phyloP scores from a whole-genome alignment of 92 coral and sea anemone genomes.

The Zoanthus solanderi region DNA sequence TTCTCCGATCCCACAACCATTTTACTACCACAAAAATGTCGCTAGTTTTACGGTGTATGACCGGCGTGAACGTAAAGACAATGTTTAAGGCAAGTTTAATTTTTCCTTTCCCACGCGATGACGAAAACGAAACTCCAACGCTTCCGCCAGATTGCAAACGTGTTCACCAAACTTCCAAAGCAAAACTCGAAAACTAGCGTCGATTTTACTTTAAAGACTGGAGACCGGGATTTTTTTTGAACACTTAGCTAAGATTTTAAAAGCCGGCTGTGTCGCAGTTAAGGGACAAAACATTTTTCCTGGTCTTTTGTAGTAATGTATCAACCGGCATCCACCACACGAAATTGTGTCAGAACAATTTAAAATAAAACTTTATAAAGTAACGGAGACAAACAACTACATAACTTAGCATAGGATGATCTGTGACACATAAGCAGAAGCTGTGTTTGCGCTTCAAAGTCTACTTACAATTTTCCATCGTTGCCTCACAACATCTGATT shows the following conservation, averaged over 20 bases:
- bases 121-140: not conserved
- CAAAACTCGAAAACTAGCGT: not conserved
- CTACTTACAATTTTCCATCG: conserved; percentile 99
- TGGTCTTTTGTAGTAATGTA: not conserved
- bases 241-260: not conserved
- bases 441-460: conserved; percentile 34
- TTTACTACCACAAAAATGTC: not conserved
- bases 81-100: not conserved
- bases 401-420: not conserved
- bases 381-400: not conserved
- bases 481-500: conserved; percentile 97
- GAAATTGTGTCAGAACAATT: not conserved
- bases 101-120: not conserved
- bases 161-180: not conserved
- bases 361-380: not conserved
- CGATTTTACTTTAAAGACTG: not conserved
- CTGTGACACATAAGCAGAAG: conserved; percentile 21
- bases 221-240: not conserved
- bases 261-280: not conserved
- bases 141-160: not conserved
- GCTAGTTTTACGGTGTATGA: not conserved
- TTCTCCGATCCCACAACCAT: too few relatives aligned
- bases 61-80: not conserved
- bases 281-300: not conserved
- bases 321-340: not conserved